Conservation (phyloP, 2,888 invertebrate species). For the Tolmerus cingulatus region DNA sequence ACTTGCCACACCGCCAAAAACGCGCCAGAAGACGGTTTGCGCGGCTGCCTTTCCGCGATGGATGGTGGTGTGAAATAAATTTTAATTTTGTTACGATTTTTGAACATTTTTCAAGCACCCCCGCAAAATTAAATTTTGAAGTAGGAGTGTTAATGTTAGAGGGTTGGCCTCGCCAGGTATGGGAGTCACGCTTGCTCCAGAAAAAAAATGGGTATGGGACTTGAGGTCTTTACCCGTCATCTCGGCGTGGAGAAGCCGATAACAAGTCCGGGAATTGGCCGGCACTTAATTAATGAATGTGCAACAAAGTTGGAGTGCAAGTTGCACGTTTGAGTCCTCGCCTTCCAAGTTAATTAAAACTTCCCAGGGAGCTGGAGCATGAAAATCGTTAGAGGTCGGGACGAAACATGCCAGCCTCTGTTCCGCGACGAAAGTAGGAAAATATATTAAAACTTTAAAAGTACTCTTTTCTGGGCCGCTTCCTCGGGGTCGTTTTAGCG, state of each 20-base stretch:
- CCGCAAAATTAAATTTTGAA: not conserved
- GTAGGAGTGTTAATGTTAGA: not conserved
- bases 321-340: not conserved
- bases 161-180: not conserved
- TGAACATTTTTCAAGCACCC: not conserved
- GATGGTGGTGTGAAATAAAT: not conserved
- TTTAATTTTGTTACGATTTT: not conserved
- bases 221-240: not conserved
- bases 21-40: not conserved
- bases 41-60: no score
- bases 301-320: not conserved
- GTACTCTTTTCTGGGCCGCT: not conserved
- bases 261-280: not conserved
- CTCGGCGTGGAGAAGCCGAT: not conserved
- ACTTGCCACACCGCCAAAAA: not conserved
- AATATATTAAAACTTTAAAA: conserved; percentile 2
- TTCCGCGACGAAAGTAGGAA: not conserved
- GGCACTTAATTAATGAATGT: conserved; percentile 18
- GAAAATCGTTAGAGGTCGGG: not conserved
- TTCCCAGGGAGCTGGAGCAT: not conserved
- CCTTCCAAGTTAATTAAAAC: conserved; percentile 5
- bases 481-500: not conserved
- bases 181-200: not conserved
- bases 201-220: not conserved
- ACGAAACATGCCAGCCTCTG: no score